Percentiles rank a stretch among this genome's conserved stretches.
phyloP scores from a whole-genome alignment of 2,888 invertebrate species.

The Apoda limacodes region DNA sequence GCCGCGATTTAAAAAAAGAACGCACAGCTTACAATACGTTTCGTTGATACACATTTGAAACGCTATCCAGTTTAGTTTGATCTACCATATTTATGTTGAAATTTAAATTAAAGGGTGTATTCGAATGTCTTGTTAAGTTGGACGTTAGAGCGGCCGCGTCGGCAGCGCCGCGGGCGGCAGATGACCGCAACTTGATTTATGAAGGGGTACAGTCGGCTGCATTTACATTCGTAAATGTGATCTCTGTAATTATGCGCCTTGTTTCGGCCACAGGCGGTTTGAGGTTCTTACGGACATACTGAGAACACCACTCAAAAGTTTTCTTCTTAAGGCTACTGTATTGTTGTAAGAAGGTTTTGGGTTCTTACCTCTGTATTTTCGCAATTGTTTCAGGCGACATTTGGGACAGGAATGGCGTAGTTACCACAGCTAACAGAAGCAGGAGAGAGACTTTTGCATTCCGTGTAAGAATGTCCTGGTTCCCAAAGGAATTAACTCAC shows the following conservation, averaged over 20 bases:
- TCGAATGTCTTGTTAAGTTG: slow-evolving; percentile 20
- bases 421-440: too few relatives aligned
- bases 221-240: slow-evolving; percentile 63
- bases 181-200: slow-evolving; percentile 65
- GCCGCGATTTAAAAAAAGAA: slow-evolving; percentile 58
- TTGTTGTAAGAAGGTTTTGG: too few relatives aligned
- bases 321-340: too few relatives aligned
- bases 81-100: slow-evolving; percentile 8
- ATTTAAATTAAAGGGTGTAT: background rate
- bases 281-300: too few relatives aligned
- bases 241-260: slow-evolving; percentile 57
- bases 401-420: too few relatives aligned
- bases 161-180: slow-evolving; percentile 62
- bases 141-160: slow-evolving; percentile 27
- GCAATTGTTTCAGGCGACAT: too few relatives aligned
- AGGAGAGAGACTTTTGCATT: too few relatives aligned
- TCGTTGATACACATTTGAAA: slow-evolving; percentile 49
- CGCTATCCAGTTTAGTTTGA: slow-evolving; percentile 22
- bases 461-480: too few relatives aligned
- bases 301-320: too few relatives aligned
- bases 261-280: slow-evolving; percentile 47
- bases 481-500: too few relatives aligned
- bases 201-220: slow-evolving; percentile 38
- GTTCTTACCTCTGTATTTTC: too few relatives aligned
- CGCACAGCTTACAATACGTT: slow-evolving; percentile 36